phyloP scores from a whole-genome alignment of 1,140 invertebrate species.

The Platorchestia sp. region DNA sequence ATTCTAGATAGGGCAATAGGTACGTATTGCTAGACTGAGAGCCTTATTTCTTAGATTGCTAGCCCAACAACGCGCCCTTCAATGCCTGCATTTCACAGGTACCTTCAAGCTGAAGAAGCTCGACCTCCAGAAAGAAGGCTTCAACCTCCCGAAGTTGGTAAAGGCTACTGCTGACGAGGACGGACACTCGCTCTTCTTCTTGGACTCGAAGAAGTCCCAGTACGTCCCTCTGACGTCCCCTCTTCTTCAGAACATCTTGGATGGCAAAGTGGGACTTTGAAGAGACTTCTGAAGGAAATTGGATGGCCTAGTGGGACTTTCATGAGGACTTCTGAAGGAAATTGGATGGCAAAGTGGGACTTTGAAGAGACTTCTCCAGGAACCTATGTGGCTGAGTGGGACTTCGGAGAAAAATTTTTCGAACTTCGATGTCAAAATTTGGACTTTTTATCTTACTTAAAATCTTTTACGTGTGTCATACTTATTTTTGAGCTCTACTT shows the following conservation, averaged over 20 bases:
- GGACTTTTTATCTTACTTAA: too few species aligned
- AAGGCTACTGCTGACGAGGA: conserved; percentile 74
- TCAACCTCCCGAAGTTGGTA: conserved; percentile 75
- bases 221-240: conserved; percentile 77
- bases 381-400: not conserved
- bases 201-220: conserved; percentile 74
- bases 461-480: too few species aligned
- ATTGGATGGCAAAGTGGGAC: not conserved
- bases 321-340: not conserved
- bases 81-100: conserved; percentile 72
- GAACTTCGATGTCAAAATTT: too few species aligned
- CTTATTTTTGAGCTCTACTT: too few species aligned
- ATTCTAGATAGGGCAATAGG: too few species aligned
- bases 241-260: conserved; percentile 73
- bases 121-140: conserved; percentile 93
- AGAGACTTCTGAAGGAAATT: not conserved
- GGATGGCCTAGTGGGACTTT: not conserved
- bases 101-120: conserved; percentile 96
- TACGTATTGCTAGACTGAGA: too few species aligned
- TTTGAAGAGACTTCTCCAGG: too few species aligned
- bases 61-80: too few species aligned
- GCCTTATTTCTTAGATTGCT: too few species aligned
- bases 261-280: not conserved
- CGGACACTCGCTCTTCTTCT: conserved; percentile 84
- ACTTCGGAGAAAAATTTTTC: not conserved